Base-by-base conservation (phyloP, 2,888 invertebrate species). In the Herminia tarsipennalis region DNA sequence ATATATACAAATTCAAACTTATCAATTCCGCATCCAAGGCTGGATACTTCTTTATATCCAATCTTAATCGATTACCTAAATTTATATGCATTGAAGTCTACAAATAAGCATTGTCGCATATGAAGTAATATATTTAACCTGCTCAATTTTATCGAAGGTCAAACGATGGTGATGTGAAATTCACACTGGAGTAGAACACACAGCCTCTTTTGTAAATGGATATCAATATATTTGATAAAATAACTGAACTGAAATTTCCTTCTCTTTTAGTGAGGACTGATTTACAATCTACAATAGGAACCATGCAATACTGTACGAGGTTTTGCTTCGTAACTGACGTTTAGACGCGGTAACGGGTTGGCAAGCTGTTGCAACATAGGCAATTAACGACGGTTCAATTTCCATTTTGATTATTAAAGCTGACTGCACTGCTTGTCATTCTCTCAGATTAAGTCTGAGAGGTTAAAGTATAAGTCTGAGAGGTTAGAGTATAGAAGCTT, bases 131-230 rank as follows among this genome's bases (percentile, higher is more conserved):
- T n/a, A n/a, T n/a, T n/a, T n/a, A n/a, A n/a, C n/a, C n/a, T n/a
- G 16, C 1, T n/a, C 2, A 16, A 22, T 10, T 24, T 24, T 8
- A 3, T 12, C 28, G 18, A 8, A 17, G 29, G 24, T 46, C 37
- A 38, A 46, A 56, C 61, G 37, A 45, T 53, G 40, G 32, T 51
- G 28, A 43, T 10, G 18, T 36, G 36, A 54, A 51, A 54, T 55
- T 56, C 56, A 55, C 47, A 43, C 18, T 21, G 27, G 16, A 33
- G 29, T 34, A 36, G 27, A 49, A 51, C 39, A 57, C 54, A 59
- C 58, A 60, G 56, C 56, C 56, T 56, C 54, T 63, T 67, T 51
- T 24, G 47, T 37, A 59, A 61, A 66, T 58, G 52, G 52, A 45
- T 29, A 34, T 52, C 58, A 47, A 54, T 57, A 61, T 52, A 54